These are phyloP conservation scores for Aldrovandia affinis DNA, from an alignment of 2,797 vertebrate species.

Conservation along the genomic window DNA sequence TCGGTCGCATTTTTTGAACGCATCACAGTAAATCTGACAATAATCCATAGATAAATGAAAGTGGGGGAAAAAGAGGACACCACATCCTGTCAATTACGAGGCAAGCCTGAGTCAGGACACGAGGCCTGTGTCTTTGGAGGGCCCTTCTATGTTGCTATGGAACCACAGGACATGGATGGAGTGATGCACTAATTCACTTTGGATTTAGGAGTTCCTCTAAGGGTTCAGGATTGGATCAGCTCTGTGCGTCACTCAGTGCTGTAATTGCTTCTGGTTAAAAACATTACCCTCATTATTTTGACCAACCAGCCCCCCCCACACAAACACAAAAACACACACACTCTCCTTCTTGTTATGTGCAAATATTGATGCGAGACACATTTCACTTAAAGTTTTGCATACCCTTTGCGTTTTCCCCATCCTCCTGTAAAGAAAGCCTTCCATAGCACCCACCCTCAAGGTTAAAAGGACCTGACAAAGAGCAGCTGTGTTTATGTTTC, in stretches of 20 bases:
- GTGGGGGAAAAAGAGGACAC: neutral
- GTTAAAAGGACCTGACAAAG: neutral
- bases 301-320: neutral
- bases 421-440: neutral
- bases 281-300: neutral
- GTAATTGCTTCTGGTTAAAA: neutral
- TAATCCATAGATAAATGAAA: neutral
- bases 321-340: too few species aligned
- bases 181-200: constrained; percentile 29
- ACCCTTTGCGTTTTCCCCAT: too few species aligned
- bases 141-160: constrained; percentile 49
- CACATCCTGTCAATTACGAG: neutral
- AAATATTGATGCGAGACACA: neutral
- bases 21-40: neutral
- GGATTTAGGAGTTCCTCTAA: constrained; percentile 2
- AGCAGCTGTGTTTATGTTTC: neutral
- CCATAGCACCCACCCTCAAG: neutral
- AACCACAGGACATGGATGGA: constrained; percentile 41
- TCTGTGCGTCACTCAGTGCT: neutral
- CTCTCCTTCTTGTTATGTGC: neutral
- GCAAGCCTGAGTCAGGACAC: constrained; percentile 39
- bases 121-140: constrained; percentile 41
- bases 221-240: neutral
- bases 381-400: neutral
- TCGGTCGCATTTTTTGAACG: neutral